A percentile compares a stretch with the other conserved stretches of the same genome.
Evolutionary conservation across 2,797 vertebrate genomes (phyloP).

Genomic region (Mastacembelus armatus): DNA sequence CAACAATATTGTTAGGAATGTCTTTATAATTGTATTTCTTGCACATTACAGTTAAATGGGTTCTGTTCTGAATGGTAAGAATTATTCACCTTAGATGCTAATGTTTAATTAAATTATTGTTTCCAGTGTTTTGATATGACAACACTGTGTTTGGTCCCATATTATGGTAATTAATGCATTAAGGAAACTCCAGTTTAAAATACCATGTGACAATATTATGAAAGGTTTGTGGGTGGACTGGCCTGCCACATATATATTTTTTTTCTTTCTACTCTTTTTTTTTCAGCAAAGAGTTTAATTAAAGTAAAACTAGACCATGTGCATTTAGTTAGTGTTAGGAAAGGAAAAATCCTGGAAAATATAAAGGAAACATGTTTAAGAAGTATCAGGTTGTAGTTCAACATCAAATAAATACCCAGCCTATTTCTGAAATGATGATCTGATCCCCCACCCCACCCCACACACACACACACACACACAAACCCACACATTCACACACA

Average conservation of each 20-base stretch:
- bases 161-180: not conserved
- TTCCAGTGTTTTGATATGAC: not conserved
- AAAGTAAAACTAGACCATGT: too few relatives aligned
- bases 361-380: slow-evolving; percentile 12
- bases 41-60: slow-evolving; percentile 1
- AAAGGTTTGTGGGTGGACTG: not conserved
- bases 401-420: slow-evolving; percentile 38
- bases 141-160: not conserved
- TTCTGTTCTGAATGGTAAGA: not conserved
- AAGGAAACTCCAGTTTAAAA: slow-evolving; percentile 2
- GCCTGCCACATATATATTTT: not conserved
- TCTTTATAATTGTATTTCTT: too few relatives aligned
- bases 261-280: not conserved
- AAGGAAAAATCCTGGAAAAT: slow-evolving; percentile 11
- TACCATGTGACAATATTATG: not conserved
- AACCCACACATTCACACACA: too few relatives aligned
- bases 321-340: not conserved
- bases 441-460: slow-evolving; percentile 5
- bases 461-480: too few relatives aligned
- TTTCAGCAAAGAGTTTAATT: not conserved
- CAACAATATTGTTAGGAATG: too few relatives aligned
- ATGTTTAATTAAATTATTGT: not conserved
- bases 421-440: slow-evolving; percentile 54
- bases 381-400: slow-evolving; percentile 25
- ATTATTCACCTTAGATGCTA: not conserved